Evolutionary conservation across 2,113 vertebrate species (phyloP).

Genomic region (Tragelaphus scriptus): DNA sequence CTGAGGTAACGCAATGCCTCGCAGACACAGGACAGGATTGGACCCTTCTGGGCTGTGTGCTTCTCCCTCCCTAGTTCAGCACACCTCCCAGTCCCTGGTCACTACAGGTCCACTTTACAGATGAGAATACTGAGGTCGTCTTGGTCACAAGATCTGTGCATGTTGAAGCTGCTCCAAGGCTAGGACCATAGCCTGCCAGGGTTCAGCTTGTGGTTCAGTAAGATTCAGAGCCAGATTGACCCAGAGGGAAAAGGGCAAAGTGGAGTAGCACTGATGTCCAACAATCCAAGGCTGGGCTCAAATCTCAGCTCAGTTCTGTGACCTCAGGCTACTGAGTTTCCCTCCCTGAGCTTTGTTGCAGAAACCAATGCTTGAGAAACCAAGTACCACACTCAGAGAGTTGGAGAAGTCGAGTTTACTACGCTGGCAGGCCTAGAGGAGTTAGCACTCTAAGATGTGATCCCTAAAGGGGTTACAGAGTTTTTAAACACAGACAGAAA

Average conservation of each 20-base stretch:
- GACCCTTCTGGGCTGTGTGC: accelerated
- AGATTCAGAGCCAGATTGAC: background rate
- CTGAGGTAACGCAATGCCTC: slow-evolving; percentile 81
- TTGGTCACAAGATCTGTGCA: background rate
- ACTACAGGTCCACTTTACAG: background rate
- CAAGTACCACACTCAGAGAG: too few species aligned
- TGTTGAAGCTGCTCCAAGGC: background rate
- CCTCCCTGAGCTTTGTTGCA: too few species aligned
- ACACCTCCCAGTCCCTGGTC: background rate
- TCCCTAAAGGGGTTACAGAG: too few species aligned
- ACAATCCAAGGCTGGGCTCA: too few species aligned
- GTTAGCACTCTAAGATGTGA: too few species aligned
- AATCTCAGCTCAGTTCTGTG: too few species aligned
- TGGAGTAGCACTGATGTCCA: too few species aligned
- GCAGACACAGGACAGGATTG: accelerated
- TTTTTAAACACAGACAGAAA: too few species aligned
- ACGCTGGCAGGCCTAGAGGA: too few species aligned
- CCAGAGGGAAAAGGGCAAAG: background rate
- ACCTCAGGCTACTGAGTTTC: too few species aligned
- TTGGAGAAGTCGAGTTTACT: too few species aligned
- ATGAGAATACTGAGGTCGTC: background rate
- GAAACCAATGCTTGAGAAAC: too few species aligned
- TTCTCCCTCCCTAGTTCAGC: background rate
- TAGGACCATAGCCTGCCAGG: background rate
- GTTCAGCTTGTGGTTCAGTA: background rate